Percentiles rank a stretch among this genome's conserved stretches.
phyloP scores from a whole-genome alignment of 2,888 invertebrate species.

The Drosophila anomelani region DNA sequence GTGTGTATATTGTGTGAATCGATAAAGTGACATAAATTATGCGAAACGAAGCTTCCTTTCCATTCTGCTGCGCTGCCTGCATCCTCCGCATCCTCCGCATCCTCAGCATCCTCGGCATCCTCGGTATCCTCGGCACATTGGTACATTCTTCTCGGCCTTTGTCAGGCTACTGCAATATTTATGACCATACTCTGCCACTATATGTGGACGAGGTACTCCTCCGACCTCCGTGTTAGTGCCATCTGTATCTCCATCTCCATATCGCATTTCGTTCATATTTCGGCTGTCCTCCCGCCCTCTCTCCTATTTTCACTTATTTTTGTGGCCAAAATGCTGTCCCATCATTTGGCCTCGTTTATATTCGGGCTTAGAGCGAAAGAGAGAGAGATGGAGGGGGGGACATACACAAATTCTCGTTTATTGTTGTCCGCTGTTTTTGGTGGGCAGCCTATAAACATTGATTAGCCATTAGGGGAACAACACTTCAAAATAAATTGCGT shows the following conservation, averaged over 20 bases:
- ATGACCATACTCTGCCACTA: slow-evolving; percentile 13
- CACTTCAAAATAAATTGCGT: slow-evolving; percentile 55
- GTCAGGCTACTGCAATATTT: slow-evolving; percentile 66
- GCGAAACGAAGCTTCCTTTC: slow-evolving; percentile 21
- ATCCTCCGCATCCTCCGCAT: neutral
- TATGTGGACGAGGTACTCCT: neutral
- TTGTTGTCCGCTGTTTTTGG: slow-evolving; percentile 9
- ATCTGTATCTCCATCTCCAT: slow-evolving; percentile 25
- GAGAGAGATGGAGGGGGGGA: neutral
- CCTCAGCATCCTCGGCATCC: neutral
- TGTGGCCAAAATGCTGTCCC: slow-evolving; percentile 19
- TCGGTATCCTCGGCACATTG: slow-evolving; percentile 1
- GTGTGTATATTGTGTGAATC: slow-evolving; percentile 46
- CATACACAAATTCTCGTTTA: slow-evolving; percentile 12
- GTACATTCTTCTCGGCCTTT: slow-evolving; percentile 21
- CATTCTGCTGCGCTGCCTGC: slow-evolving; percentile 2
- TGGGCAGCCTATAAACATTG: slow-evolving; percentile 59
- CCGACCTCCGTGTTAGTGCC: slow-evolving; percentile 3
- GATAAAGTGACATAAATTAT: slow-evolving; percentile 70
- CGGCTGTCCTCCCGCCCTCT: neutral
- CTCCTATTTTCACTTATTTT: neutral
- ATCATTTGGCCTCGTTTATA: slow-evolving; percentile 19
- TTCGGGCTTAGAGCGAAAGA: neutral
- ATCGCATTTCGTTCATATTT: slow-evolving; percentile 49
- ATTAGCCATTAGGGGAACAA: slow-evolving; percentile 61